Base-by-base conservation (phyloP, 1,140 invertebrate species). In the Drosophila arizonae region DNA sequence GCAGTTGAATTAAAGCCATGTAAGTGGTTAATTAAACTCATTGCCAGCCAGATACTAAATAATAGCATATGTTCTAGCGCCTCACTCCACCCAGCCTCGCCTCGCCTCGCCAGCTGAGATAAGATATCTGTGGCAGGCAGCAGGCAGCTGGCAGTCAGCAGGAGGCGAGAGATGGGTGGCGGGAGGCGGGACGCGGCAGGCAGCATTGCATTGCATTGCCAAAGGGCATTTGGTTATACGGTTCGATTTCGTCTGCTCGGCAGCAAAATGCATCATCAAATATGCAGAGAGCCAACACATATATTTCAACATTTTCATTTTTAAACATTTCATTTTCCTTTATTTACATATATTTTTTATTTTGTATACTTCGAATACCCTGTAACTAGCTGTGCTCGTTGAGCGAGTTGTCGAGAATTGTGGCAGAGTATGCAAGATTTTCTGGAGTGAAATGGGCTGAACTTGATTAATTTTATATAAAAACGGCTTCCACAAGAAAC, bases 11-110 rank as follows among this genome's bases (percentile, higher is more conserved):
- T 77, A 90, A 90, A 82, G 79, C 69, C 87, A 90, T 90, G 86
- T 90, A 90, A 90, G 81, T 86, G 86, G 76, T 87, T 90, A 90
- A 90, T 90, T 90, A 90, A 90, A 86, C 81, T 68, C 78, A 76
- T 72, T 61, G 69, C 60, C 36, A 66, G 46, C 51, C 46, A 63
- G 66, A 52, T 58, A 74, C 66, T 71, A 71, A 90, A 81, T 90
- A 73, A 74, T 90, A 86, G 85, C 85, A 89, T 89, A 89, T 89
- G 85, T 86, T 87, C 57, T 68, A 65, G 78, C 66, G 81, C 76
- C 45, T 10, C 3, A n/a, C 41, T 30, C 17, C 9, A 36, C 9
- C 33, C 33, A 36, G 10, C 33, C 2, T 8, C 21, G 21, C 21
- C 21, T 39, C 4, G 36, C 36, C 36, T 4, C 50, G 21, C 4